phyloP scores from a whole-genome alignment of 2,888 invertebrate genomes.

The Drosophila cracens region DNA sequence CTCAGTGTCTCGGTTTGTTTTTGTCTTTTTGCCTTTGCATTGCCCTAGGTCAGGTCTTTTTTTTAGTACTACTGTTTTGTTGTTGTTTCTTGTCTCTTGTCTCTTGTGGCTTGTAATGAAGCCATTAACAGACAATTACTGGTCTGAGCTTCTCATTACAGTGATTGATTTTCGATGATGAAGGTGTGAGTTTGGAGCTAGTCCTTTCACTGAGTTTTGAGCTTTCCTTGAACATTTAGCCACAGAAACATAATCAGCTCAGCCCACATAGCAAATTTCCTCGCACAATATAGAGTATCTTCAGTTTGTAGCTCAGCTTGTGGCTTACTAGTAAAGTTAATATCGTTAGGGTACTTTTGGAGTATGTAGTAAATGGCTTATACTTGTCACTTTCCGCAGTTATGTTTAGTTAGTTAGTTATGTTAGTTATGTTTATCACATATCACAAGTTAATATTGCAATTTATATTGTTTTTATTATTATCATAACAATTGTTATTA shows the following conservation, averaged over 20 bases:
- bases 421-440: not conserved
- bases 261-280: conserved; percentile 27
- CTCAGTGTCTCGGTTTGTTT: conserved; percentile 8
- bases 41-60: conserved; percentile 77
- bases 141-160: conserved; percentile 51
- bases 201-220: conserved; percentile 56
- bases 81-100: conserved; percentile 25
- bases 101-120: conserved; percentile 67
- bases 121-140: conserved; percentile 69
- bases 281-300: conserved; percentile 31
- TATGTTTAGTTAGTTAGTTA: too few species aligned
- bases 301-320: not conserved
- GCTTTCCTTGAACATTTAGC: conserved; percentile 33
- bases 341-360: not conserved
- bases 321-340: not conserved
- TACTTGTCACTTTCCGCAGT: not conserved
- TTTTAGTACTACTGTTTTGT: conserved; percentile 52
- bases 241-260: conserved; percentile 46
- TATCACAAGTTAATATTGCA: not conserved
- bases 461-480: not conserved
- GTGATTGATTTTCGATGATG: conserved; percentile 53
- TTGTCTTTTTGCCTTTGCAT: conserved; percentile 47
- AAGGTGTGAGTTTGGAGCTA: conserved; percentile 6
- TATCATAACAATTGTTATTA: not conserved
- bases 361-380: not conserved